These are phyloP conservation scores for Acanthosepion lycidas DNA, from an alignment of 2,888 invertebrate species.

Conservation along the genomic window DNA sequence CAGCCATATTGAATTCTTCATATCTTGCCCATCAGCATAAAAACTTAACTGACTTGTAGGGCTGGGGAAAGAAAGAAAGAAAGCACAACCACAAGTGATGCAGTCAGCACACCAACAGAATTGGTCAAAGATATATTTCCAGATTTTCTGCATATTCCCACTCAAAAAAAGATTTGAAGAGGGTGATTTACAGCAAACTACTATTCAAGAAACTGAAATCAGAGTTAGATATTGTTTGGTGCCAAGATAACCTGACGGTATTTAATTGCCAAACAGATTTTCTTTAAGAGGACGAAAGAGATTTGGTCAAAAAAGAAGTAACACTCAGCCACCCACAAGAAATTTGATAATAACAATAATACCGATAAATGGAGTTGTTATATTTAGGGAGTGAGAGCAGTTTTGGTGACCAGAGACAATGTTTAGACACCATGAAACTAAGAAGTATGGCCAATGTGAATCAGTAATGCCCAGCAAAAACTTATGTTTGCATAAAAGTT, in stretches of 20 bases:
- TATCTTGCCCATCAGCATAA: no score
- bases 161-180: not conserved
- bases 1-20: no score
- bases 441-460: constrained; percentile 4
- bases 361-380: not conserved
- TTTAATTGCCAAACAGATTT: not conserved
- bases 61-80: not conserved
- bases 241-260: not conserved
- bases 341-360: not conserved
- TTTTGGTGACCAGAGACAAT: not conserved
- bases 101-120: not conserved
- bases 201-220: not conserved
- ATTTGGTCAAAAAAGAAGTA: not conserved
- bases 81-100: not conserved
- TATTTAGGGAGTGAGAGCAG: not conserved
- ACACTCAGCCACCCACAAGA: not conserved
- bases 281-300: not conserved
- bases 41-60: no score
- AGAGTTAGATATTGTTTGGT: not conserved
- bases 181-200: not conserved
- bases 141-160: no score
- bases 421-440: not conserved
- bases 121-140: no score
- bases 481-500: not conserved
- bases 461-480: not conserved